Conservation (phyloP, 1,140 invertebrate species). For the Diplogasteroides magnus region DNA sequence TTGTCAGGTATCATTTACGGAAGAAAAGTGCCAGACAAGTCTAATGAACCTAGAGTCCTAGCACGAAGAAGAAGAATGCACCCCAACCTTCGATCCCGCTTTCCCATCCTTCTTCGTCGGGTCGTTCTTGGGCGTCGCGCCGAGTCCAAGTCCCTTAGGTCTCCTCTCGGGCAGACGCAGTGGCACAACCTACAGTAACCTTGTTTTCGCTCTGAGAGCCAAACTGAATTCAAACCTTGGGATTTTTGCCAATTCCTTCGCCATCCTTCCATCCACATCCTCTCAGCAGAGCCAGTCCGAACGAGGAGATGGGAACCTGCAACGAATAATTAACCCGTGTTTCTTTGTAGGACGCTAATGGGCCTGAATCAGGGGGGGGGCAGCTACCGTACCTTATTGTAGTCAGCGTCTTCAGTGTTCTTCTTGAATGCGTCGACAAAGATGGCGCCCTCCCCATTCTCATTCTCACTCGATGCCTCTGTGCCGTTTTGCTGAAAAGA, state of each 20-base stretch:
- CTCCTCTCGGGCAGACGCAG: conserved; percentile 16
- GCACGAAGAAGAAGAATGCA: too few relatives aligned
- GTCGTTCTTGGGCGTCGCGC: conserved; percentile 19
- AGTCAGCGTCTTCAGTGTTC: conserved; percentile 12
- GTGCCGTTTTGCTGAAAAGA: neutral
- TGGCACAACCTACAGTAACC: conserved; percentile 14
- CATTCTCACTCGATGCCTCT: neutral
- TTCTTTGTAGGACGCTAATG: too few relatives aligned
- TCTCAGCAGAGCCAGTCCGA: conserved; percentile 24
- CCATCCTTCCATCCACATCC: conserved; percentile 31
- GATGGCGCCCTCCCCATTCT: neutral
- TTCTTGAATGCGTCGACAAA: neutral
- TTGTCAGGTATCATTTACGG: too few relatives aligned
- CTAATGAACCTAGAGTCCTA: too few relatives aligned
- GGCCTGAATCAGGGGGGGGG: too few relatives aligned
- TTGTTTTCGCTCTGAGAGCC: neutral
- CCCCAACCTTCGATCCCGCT: too few relatives aligned
- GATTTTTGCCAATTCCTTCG: conserved; percentile 26
- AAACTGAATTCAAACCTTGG: conserved; percentile 6
- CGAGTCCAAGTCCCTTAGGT: conserved; percentile 27
- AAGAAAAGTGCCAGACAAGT: too few relatives aligned
- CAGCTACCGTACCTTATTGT: conserved; percentile 1
- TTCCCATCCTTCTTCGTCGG: conserved; percentile 2
- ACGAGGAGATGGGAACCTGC: conserved; percentile 18
- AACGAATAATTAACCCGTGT: neutral